Evolutionary conservation across 2,797 vertebrate species (phyloP).

Genomic region (Melanogrammus aeglefinus): DNA sequence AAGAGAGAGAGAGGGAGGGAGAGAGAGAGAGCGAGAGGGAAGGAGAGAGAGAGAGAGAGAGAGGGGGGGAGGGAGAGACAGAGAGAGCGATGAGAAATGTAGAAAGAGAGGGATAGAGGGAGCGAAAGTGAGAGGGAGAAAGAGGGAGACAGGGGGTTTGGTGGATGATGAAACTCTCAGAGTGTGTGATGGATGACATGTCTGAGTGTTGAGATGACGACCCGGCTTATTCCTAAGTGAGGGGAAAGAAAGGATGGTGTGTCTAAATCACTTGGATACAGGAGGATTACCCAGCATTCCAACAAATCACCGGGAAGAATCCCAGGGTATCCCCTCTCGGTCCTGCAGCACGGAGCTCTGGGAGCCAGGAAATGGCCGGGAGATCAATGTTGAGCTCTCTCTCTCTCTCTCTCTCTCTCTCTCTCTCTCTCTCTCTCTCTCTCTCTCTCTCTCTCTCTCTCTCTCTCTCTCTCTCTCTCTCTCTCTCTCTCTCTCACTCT

Average conservation of each 20-base stretch:
- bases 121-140: too few species aligned
- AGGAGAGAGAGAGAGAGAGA: too few species aligned
- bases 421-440: neutral
- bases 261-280: slow-evolving; percentile 63
- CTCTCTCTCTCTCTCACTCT: too few species aligned
- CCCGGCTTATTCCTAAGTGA: slow-evolving; percentile 64
- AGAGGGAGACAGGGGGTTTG: slow-evolving; percentile 27
- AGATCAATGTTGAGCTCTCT: neutral
- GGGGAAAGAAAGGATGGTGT: slow-evolving; percentile 55
- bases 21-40: slow-evolving; percentile 31
- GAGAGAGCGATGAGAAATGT: too few species aligned
- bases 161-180: slow-evolving; percentile 67
- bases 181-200: slow-evolving; percentile 53
- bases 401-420: neutral
- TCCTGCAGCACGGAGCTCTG: slow-evolving; percentile 52
- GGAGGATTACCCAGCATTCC: slow-evolving; percentile 53
- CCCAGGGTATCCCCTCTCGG: slow-evolving; percentile 45
- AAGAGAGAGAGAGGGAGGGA: too few species aligned
- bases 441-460: slow-evolving; percentile 1
- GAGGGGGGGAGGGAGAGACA: too few species aligned
- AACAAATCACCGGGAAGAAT: slow-evolving; percentile 62
- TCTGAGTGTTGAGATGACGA: slow-evolving; percentile 63
- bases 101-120: too few species aligned
- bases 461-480: slow-evolving; percentile 6
- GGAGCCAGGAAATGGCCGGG: slow-evolving; percentile 49